Conservation (phyloP, 2,113 vertebrate genomes). For the Eulacestoma nigropectus region DNA sequence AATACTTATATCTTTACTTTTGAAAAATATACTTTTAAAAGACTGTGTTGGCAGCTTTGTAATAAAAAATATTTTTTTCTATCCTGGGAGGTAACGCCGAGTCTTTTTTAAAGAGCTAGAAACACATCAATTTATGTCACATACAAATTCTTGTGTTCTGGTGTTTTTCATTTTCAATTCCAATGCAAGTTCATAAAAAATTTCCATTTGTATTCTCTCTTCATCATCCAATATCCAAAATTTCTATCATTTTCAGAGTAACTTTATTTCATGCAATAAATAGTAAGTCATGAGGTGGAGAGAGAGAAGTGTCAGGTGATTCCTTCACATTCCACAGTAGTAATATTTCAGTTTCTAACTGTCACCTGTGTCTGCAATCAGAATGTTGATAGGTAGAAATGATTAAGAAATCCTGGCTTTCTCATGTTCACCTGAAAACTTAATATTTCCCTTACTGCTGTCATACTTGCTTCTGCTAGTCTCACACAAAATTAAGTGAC, state of each 20-base stretch:
- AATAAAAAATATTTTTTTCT: not conserved
- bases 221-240: not conserved
- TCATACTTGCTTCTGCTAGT: not conserved
- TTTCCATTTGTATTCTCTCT: not conserved
- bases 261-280: not conserved
- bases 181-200: not conserved
- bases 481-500: not conserved
- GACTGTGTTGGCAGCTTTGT: not conserved
- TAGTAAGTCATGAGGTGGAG: not conserved
- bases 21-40: not conserved
- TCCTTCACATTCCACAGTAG: not conserved
- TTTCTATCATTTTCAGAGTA: not conserved
- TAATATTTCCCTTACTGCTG: not conserved
- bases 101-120: not conserved
- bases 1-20: not conserved
- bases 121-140: not conserved
- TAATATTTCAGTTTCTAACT: not conserved
- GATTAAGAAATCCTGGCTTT: not conserved
- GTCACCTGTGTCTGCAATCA: not conserved
- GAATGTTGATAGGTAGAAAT: not conserved
- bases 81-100: not conserved
- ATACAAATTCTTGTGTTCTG: not conserved
- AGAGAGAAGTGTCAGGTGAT: not conserved
- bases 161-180: not conserved
- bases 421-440: not conserved